Conservation (phyloP, 2,113 vertebrate species). For the Dicrurus megarhynchus region DNA sequence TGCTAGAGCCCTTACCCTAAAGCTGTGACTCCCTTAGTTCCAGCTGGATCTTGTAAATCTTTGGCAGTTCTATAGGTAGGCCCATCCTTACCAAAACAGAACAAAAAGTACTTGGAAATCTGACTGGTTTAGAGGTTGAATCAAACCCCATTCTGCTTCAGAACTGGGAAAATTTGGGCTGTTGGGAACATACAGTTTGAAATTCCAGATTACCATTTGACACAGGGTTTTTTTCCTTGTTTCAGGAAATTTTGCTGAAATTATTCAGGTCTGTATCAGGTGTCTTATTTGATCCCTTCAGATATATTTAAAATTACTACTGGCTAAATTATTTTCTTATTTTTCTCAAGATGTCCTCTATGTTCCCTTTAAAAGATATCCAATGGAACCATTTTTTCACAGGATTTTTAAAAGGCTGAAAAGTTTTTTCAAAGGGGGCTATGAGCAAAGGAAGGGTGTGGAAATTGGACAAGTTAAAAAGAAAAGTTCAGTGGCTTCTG, state of each 20-base stretch:
- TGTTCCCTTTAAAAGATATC: background rate
- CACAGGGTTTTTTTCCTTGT: rapidly evolving
- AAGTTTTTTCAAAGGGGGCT: background rate
- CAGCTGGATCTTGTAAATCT: background rate
- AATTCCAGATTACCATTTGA: background rate
- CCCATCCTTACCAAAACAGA: background rate
- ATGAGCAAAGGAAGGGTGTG: background rate
- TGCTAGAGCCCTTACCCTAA: background rate
- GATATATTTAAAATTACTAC: background rate
- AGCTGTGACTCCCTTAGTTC: background rate
- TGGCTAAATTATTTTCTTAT: background rate
- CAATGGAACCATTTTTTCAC: background rate
- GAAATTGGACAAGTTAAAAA: background rate
- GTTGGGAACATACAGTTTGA: background rate
- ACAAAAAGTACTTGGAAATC: background rate
- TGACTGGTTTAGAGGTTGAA: background rate
- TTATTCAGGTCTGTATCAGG: background rate
- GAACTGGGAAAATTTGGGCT: background rate
- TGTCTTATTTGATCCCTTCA: background rate
- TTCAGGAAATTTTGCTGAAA: background rate
- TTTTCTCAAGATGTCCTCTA: background rate
- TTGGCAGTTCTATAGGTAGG: background rate
- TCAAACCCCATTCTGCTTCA: background rate
- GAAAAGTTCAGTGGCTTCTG: background rate
- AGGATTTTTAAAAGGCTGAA: background rate